Evolutionary conservation across 2,888 invertebrate species (phyloP), one percentile per base, ranked within the genome.

Genomic region (Diadegma fenestrale): DNA sequence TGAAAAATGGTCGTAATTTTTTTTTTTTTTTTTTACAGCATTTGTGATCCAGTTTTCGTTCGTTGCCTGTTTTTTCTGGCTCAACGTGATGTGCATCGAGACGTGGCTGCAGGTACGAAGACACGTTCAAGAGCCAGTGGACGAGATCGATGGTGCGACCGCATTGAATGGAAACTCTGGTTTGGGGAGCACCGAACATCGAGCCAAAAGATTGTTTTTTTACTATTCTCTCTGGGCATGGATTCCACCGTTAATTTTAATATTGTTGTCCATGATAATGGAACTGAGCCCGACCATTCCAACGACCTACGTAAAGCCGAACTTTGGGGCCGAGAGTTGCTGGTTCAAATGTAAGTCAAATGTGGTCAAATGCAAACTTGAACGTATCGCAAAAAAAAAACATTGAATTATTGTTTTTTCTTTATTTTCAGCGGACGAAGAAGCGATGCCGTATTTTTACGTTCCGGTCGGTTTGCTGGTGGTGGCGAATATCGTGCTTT

Each of bases 81-180:
- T 96, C 84, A 96, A 96, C 92, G 95, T 96, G 66, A 95, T 96
- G 95, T 96, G 96, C 91, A 95, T 96, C 90, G 96, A 96, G 92
- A 96, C 95, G 79, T 96, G 95, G 94, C 92, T 95, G 87, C 95
- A 95, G 88, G 95, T 96, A 72, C 88, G 87, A 10, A 84, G 90
- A 71, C 91, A 93, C 87, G 90, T 92, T 12, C 22, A 68, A 14
- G 64, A 64, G 14, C 73, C 84, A 0, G 63, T 37, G 10, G 80
- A 77, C 64, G 82, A 69, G 12, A 77, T 86, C 1, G 86, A 86
- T n/a, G 76, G 66, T 8, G 79, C 66, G 4, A 61, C 22, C 19
- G 43, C 37, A 0, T 37, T 41, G 19, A 43, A 30, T 30, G 41
- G 61, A 30, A 69, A 41, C 30, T 19, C 7, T n/a, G 43, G 71